These are phyloP conservation scores for Podargus strigoides DNA, from an alignment of 2,797 vertebrate species.

Conservation along the genomic window DNA sequence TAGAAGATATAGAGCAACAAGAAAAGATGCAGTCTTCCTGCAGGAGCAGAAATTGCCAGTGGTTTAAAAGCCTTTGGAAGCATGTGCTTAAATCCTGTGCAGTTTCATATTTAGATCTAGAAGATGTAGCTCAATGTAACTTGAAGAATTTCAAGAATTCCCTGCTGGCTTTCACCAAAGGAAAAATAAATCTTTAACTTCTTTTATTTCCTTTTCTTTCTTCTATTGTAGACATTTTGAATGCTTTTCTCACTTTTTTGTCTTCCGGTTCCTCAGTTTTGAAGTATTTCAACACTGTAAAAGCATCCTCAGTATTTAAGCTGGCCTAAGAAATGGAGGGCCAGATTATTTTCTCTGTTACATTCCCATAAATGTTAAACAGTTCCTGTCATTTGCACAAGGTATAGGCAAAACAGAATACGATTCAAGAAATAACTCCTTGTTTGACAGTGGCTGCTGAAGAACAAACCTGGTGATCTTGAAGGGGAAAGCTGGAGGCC, in stretches of 20 bases:
- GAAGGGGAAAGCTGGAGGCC: neutral
- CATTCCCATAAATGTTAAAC: neutral
- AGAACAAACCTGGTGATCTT: neutral
- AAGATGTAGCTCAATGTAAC: neutral
- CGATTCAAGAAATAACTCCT: neutral
- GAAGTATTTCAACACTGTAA: neutral
- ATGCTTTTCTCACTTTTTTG: slow-evolving; percentile 13
- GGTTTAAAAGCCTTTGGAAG: neutral
- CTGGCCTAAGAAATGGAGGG: neutral
- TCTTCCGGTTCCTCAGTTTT: neutral
- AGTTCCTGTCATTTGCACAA: neutral
- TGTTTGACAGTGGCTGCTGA: neutral
- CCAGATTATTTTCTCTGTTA: neutral
- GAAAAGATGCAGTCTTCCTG: neutral
- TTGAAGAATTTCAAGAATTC: slow-evolving; percentile 17
- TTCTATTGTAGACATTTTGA: neutral
- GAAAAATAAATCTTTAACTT: slow-evolving; percentile 13
- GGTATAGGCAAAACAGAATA: neutral
- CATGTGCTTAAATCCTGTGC: neutral
- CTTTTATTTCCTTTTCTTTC: neutral
- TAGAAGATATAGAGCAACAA: neutral
- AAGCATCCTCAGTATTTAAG: neutral
- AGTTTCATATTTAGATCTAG: slow-evolving; percentile 8
- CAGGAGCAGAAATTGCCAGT: neutral
- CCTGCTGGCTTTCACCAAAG: neutral